These are phyloP conservation scores for Acyrthosiphon pisum DNA, from an alignment of 1,140 invertebrate species.

Conservation along the genomic window DNA sequence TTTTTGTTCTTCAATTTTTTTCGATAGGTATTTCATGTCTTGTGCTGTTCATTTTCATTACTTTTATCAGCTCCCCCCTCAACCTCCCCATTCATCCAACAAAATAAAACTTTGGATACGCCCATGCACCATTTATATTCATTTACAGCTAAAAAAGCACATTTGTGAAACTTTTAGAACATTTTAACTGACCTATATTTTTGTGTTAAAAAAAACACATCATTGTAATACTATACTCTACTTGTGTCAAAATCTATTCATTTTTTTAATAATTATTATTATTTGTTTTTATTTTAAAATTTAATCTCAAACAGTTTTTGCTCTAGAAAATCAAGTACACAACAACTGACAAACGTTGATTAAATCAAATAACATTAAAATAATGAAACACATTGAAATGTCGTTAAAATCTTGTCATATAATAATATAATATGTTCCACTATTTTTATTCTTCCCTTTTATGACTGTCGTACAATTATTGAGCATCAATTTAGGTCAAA, in stretches of 20 bases:
- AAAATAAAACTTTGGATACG: not conserved
- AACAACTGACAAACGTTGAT: not conserved
- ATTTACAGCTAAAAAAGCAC: not conserved
- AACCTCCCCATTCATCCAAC: not conserved
- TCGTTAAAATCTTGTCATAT: not conserved
- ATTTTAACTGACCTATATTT: too few relatives aligned
- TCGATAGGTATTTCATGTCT: not conserved
- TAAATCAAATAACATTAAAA: not conserved
- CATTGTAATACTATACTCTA: too few relatives aligned
- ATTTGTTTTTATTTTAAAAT: too few relatives aligned
- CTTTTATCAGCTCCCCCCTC: not conserved
- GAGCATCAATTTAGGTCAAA: not conserved
- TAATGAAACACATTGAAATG: not conserved
- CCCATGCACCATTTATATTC: not conserved
- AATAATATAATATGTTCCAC: not conserved
- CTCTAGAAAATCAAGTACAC: too few relatives aligned
- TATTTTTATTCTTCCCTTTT: not conserved
- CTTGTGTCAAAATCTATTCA: too few relatives aligned
- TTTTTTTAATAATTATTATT: too few relatives aligned
- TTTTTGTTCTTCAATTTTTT: too few relatives aligned
- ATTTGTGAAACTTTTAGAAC: not conserved
- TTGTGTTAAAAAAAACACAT: too few relatives aligned
- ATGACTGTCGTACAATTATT: not conserved
- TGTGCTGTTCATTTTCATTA: not conserved
- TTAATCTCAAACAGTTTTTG: too few relatives aligned